A percentile compares a stretch with the other conserved stretches of the same genome.
Conservation (phyloP, 2,888 invertebrate genomes). For the Ashinkailepas kermadecensis region DNA sequence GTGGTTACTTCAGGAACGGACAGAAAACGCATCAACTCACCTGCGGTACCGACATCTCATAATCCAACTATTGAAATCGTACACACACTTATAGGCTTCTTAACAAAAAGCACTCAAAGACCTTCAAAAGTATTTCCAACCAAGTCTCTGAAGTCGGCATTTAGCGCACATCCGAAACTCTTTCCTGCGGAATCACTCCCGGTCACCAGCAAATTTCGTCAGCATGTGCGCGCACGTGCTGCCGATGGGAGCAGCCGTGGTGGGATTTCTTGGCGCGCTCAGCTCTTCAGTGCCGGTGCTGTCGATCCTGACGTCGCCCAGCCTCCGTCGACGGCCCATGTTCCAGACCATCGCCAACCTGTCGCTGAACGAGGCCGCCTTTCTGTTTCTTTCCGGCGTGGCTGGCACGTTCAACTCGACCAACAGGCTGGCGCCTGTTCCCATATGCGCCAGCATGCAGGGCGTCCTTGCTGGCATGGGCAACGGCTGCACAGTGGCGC, state of each 20-base stretch:
- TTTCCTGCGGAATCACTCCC: too few species aligned
- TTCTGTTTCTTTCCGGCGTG: not conserved
- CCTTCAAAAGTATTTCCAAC: too few species aligned
- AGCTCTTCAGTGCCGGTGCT: not conserved
- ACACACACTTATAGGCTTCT: too few species aligned
- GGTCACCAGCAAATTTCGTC: not conserved
- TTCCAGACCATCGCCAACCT: not conserved
- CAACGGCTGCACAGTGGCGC: not conserved
- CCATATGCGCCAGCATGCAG: not conserved
- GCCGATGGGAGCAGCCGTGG: not conserved
- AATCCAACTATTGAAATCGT: too few species aligned
- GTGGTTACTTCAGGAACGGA: too few species aligned
- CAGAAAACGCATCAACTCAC: too few species aligned
- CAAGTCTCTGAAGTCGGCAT: too few species aligned
- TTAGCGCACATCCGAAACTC: too few species aligned
- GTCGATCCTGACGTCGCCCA: not conserved
- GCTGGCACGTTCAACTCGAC: not conserved
- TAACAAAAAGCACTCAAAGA: too few species aligned
- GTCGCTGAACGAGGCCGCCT: not conserved
- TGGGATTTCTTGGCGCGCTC: not conserved
- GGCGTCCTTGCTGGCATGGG: not conserved
- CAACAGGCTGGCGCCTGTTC: not conserved
- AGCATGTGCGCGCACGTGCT: not conserved
- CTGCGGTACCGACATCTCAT: too few species aligned
- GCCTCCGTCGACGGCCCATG: not conserved